These are phyloP conservation scores for Scotopteryx bipunctaria DNA, from an alignment of 2,888 invertebrate genomes.

Conservation along the genomic window DNA sequence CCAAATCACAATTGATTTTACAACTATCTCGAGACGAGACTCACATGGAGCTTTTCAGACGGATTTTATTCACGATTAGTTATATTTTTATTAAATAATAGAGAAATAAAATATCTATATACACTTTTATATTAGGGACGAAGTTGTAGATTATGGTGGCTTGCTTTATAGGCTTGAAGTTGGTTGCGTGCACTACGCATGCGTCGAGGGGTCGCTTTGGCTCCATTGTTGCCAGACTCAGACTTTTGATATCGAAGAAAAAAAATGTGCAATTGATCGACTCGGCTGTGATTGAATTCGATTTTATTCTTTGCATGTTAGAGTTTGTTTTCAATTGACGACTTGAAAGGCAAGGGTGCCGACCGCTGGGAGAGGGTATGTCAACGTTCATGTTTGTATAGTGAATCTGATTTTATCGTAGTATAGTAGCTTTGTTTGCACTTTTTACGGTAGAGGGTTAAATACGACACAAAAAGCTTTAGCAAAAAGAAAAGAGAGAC, in stretches of 20 bases:
- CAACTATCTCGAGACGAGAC: constrained; percentile 12
- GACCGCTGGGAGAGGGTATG: constrained; percentile 60
- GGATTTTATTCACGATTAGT: constrained; percentile 70
- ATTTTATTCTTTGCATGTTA: constrained; percentile 50
- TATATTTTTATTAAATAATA: constrained; percentile 63
- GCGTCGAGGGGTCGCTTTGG: constrained; percentile 69
- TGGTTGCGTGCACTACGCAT: constrained; percentile 59
- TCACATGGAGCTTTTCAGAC: constrained; percentile 53
- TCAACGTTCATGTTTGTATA: constrained; percentile 54
- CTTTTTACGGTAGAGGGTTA: constrained; percentile 32
- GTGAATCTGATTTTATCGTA: constrained; percentile 20
- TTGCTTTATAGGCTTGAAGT: constrained; percentile 72
- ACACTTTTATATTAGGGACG: constrained; percentile 70
- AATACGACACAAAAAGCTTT: too few species aligned
- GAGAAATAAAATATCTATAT: constrained; percentile 76
- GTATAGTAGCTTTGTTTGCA: constrained; percentile 20
- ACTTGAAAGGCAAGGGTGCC: constrained; percentile 10
- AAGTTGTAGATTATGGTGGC: constrained; percentile 73
- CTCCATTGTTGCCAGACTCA: constrained; percentile 72
- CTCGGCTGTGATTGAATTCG: constrained; percentile 43
- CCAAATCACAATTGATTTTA: constrained; percentile 23
- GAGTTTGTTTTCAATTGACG: constrained; percentile 51
- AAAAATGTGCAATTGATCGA: constrained; percentile 43
- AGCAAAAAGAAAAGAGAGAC: too few species aligned
- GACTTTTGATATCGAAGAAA: constrained; percentile 61